A percentile compares a stretch with the other conserved stretches of the same genome.
These are phyloP conservation scores for Pterophyllum scalare DNA, from an alignment of 2,113 vertebrate genomes.

Conservation along the genomic window DNA sequence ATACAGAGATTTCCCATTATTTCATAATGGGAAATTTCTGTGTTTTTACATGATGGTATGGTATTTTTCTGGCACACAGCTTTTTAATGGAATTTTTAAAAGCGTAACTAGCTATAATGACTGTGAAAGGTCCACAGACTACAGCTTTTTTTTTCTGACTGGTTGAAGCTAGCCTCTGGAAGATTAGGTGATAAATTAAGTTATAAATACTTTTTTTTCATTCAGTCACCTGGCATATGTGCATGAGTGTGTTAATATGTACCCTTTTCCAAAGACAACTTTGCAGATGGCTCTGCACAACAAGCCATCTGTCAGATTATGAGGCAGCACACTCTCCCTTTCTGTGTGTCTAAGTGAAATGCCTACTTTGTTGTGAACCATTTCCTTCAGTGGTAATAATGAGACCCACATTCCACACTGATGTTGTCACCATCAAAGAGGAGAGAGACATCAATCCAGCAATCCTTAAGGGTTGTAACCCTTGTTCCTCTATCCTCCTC, in stretches of 20 bases:
- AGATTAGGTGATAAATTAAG: not conserved
- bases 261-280: not conserved
- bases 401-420: slow-evolving; percentile 38
- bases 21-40: too few relatives aligned
- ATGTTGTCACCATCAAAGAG: slow-evolving; percentile 31
- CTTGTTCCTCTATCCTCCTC: not conserved
- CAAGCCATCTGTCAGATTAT: not conserved
- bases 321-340: not conserved
- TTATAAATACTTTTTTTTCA: not conserved
- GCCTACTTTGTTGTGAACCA: slow-evolving; percentile 19
- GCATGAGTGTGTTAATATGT: not conserved
- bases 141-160: not conserved
- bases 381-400: slow-evolving; percentile 31
- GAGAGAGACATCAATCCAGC: not conserved
- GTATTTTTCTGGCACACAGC: too few relatives aligned
- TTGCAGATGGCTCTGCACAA: not conserved
- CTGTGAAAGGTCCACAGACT: too few relatives aligned
- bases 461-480: slow-evolving; percentile 6
- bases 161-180: not conserved
- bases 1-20: too few relatives aligned
- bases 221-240: not conserved
- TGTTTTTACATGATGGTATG: too few relatives aligned
- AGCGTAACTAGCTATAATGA: too few relatives aligned
- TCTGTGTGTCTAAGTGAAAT: slow-evolving; percentile 13
- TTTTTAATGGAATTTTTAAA: too few relatives aligned